These are phyloP conservation scores for Calephelis perditalis DNA, from an alignment of 2,888 invertebrate species.

Conservation along the genomic window DNA sequence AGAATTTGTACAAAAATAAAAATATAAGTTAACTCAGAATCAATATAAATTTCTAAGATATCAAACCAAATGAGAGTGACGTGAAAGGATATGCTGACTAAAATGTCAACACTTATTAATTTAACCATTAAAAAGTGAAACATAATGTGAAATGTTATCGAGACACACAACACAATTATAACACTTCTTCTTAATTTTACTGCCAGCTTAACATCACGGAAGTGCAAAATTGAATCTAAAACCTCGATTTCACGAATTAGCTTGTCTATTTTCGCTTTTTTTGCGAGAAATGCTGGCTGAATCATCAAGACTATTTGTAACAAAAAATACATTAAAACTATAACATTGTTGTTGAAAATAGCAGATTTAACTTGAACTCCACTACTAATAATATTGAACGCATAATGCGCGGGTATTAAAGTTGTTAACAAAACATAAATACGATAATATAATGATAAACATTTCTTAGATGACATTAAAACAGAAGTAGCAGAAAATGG, in stretches of 20 bases:
- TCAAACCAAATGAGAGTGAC: neutral
- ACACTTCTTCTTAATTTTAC: neutral
- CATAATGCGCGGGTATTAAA: too few relatives aligned
- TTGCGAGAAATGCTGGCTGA: neutral
- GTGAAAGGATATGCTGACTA: neutral
- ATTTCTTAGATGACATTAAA: too few relatives aligned
- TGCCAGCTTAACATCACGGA: neutral
- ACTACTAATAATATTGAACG: too few relatives aligned
- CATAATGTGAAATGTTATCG: neutral
- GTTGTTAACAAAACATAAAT: too few relatives aligned
- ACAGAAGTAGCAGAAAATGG: too few relatives aligned
- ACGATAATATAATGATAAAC: too few relatives aligned
- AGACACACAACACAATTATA: neutral
- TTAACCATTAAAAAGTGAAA: neutral
- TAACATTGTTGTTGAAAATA: neutral
- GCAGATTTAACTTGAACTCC: neutral
- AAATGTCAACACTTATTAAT: neutral
- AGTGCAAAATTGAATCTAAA: neutral
- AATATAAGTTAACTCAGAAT: neutral
- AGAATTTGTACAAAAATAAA: neutral
- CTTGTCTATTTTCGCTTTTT: neutral
- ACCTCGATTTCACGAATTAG: neutral
- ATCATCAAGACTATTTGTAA: neutral
- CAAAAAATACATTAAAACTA: neutral
- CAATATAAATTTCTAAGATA: neutral